Conservation (phyloP, 2,113 vertebrate species). For the Takifugu bimaculatus region DNA sequence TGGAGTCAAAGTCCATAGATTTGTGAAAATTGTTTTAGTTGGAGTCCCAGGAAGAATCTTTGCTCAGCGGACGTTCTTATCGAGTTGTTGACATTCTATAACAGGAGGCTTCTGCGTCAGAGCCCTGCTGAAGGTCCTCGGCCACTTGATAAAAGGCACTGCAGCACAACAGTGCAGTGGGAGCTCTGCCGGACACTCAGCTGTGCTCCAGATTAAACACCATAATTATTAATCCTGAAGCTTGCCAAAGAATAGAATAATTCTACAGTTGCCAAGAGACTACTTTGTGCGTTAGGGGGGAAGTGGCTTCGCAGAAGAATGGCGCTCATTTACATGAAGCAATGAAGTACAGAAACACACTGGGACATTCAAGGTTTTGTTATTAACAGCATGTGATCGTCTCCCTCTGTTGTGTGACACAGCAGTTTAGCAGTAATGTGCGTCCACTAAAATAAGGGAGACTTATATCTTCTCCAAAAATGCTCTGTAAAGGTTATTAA, state of each 20-base stretch:
- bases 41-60: constrained; percentile 39
- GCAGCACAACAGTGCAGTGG: background rate
- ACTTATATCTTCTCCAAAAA: no score
- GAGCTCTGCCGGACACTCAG: constrained; percentile 30
- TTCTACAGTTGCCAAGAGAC: constrained; percentile 47
- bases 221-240: constrained; percentile 55
- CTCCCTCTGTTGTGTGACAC: no score
- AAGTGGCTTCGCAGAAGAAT: constrained; percentile 31
- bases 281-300: constrained; percentile 6
- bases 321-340: constrained; percentile 9
- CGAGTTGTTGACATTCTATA: constrained; percentile 24
- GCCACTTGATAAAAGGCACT: constrained; percentile 7
- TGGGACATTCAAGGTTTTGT: background rate
- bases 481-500: no score
- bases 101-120: constrained; percentile 2
- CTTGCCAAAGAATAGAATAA: constrained; percentile 54
- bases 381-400: background rate
- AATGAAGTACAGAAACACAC: constrained; percentile 13
- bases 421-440: no score
- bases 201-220: constrained; percentile 49
- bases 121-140: background rate
- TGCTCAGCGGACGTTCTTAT: constrained; percentile 2
- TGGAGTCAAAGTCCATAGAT: constrained; percentile 42
- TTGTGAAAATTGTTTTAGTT: constrained; percentile 60
- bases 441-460: no score